Evolutionary conservation across 1,140 invertebrate species (phyloP).

Genomic region (Euwallacea fornicatus): DNA sequence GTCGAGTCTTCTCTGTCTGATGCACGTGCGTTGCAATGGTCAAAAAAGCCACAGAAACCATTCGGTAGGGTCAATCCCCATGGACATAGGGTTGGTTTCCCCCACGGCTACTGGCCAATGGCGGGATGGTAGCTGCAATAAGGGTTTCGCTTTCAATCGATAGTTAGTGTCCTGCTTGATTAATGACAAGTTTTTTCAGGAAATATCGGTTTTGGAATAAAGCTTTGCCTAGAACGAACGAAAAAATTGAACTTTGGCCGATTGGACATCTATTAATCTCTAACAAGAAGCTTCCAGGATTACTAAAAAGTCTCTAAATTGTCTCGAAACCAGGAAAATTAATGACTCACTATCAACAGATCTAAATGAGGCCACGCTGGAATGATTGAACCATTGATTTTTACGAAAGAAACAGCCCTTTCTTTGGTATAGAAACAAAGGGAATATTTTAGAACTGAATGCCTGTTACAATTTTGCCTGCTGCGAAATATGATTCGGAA

Average conservation of each 20-base stretch:
- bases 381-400: background rate
- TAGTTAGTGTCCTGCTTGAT: slow-evolving; percentile 32
- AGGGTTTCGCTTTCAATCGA: slow-evolving; percentile 41
- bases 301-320: slow-evolving; percentile 9
- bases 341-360: slow-evolving; percentile 3
- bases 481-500: too few species aligned
- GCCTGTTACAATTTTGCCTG: too few species aligned
- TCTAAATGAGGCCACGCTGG: background rate
- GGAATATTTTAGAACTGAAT: too few species aligned
- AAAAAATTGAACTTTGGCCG: slow-evolving; percentile 10
- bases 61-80: slow-evolving; percentile 45
- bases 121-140: slow-evolving; percentile 31
- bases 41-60: slow-evolving; percentile 25
- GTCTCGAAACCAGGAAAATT: slow-evolving; percentile 6
- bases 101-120: slow-evolving; percentile 40
- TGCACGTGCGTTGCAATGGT: background rate
- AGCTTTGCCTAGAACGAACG: background rate
- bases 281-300: slow-evolving; percentile 7
- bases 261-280: slow-evolving; percentile 19
- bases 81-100: slow-evolving; percentile 40
- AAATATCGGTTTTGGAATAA: slow-evolving; percentile 26
- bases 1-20: slow-evolving; percentile 3
- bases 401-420: too few species aligned
- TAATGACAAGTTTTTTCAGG: slow-evolving; percentile 32
- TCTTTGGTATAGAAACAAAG: too few species aligned